These are phyloP conservation scores for Ochropacha duplaris DNA, from an alignment of 2,888 invertebrate species.

Conservation along the genomic window DNA sequence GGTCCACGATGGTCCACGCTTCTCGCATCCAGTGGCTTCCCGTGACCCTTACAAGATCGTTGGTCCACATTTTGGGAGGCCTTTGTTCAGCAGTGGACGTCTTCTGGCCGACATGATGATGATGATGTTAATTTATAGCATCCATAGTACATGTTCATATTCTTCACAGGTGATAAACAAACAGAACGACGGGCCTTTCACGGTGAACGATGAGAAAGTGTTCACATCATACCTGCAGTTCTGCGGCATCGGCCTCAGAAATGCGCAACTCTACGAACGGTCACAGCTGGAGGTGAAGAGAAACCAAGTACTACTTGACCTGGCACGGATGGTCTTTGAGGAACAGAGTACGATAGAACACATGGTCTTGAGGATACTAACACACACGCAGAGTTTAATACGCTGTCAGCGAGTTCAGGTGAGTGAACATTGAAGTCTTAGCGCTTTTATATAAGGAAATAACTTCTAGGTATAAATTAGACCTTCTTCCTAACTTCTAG, in stretches of 20 bases:
- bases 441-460: no score
- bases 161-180: conserved; percentile 91
- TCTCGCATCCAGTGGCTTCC: no score
- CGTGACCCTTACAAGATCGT: no score
- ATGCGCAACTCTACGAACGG: conserved; percentile 97
- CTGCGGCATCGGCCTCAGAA: conserved; percentile 97
- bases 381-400: conserved; percentile 96
- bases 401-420: conserved; percentile 98
- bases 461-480: background rate
- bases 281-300: conserved; percentile 97
- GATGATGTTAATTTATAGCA: no score
- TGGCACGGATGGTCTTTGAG: conserved; percentile 98
- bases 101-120: no score
- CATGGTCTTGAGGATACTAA: conserved; percentile 95
- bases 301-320: conserved; percentile 95
- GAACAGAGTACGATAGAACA: conserved; percentile 98
- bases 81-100: no score
- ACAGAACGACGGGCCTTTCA: conserved; percentile 92
- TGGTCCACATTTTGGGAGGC: no score
- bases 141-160: no score
- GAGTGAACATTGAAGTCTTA: conserved; percentile 27
- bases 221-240: conserved; percentile 97
- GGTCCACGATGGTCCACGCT: no score
- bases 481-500: no score
- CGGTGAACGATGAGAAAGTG: conserved; percentile 93